A percentile compares a stretch with the other conserved stretches of the same genome.
phyloP scores from a whole-genome alignment of 1,140 invertebrate genomes.

The Gyrodactylus salaris region DNA sequence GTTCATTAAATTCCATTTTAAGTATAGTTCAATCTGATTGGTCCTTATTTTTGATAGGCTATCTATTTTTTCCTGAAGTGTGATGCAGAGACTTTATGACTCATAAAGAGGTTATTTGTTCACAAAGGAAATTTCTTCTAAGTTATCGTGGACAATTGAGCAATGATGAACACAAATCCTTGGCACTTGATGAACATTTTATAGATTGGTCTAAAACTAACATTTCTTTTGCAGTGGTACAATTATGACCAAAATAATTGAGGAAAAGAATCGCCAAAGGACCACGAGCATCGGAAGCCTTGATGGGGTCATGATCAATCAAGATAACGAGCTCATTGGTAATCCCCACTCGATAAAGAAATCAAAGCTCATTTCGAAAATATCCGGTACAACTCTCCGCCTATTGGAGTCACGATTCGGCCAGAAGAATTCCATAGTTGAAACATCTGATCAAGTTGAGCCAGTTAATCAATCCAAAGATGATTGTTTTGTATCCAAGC shows the following conservation, averaged over 20 bases:
- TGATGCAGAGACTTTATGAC: too few relatives aligned
- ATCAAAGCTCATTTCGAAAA: neutral
- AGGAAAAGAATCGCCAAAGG: conserved; percentile 17
- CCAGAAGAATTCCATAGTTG: neutral
- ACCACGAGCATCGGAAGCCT: conserved; percentile 14
- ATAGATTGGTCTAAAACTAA: too few relatives aligned
- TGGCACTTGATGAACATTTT: too few relatives aligned
- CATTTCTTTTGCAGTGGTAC: neutral
- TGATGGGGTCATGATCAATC: conserved; percentile 18
- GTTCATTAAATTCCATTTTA: too few relatives aligned
- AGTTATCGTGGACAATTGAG: too few relatives aligned
- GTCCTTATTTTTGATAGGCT: too few relatives aligned
- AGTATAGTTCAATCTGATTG: too few relatives aligned
- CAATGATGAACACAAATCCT: too few relatives aligned
- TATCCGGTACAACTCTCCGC: neutral
- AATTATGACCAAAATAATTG: conserved; percentile 13
- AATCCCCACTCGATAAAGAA: neutral
- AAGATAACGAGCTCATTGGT: conserved; percentile 14
- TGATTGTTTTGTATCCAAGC: neutral
- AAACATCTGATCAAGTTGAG: neutral
- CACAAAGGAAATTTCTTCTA: too few relatives aligned
- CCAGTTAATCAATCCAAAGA: neutral
- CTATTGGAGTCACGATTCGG: neutral
- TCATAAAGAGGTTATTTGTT: too few relatives aligned
- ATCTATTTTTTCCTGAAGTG: too few relatives aligned